Percentiles rank a stretch among this genome's conserved stretches.
These are phyloP conservation scores for Caenorhabditis wallacei DNA, from an alignment of 2,888 invertebrate genomes.

Conservation along the genomic window DNA sequence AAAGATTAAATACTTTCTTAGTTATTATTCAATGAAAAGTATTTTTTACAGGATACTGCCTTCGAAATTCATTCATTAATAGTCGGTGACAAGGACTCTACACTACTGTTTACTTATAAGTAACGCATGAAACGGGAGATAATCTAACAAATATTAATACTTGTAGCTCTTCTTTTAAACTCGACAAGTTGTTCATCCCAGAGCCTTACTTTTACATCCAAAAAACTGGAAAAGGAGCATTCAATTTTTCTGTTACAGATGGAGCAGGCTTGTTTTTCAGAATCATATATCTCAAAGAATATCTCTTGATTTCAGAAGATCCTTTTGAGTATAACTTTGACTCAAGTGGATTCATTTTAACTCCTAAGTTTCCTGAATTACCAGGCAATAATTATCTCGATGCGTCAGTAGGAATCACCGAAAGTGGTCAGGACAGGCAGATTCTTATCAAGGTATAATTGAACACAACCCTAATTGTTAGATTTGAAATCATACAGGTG, in stretches of 20 bases:
- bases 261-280: conserved; percentile 1
- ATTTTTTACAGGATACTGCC: conserved; percentile 11
- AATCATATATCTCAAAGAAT: too few species aligned
- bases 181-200: background rate
- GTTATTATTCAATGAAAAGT: background rate
- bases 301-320: background rate
- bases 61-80: conserved; percentile 25
- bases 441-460: background rate
- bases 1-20: background rate
- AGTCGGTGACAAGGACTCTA: conserved; percentile 4
- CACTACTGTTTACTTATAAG: conserved; percentile 12
- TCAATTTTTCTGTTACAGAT: background rate
- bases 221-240: conserved; percentile 7
- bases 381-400: background rate
- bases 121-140: background rate
- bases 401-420: background rate
- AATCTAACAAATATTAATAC: background rate
- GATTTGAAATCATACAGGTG: background rate
- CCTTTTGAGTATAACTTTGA: background rate
- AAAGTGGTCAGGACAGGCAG: background rate
- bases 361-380: conserved; percentile 3
- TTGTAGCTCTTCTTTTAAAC: conserved; percentile 6
- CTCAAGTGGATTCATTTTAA: conserved; percentile 14
- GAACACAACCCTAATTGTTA: background rate
- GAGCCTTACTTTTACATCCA: conserved; percentile 18